Conservation (phyloP, 23 tunicate genomes). For the Styela clava region DNA sequence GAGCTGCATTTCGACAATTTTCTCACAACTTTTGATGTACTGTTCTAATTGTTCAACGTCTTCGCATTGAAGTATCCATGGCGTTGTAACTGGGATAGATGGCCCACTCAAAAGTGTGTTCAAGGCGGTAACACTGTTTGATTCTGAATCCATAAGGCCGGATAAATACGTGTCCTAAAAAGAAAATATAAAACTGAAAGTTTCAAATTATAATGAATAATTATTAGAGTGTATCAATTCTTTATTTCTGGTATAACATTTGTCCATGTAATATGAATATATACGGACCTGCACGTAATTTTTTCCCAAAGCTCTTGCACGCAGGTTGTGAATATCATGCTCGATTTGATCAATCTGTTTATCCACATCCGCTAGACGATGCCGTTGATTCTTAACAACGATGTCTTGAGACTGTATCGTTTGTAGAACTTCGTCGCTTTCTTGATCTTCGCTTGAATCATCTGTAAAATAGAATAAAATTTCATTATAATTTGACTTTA, state of each 20-base stretch:
- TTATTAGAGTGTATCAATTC: no score
- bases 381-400: conserved; percentile 25
- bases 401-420: conserved; percentile 59
- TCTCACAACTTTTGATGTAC: conserved; percentile 50
- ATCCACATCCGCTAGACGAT: conserved; percentile 30
- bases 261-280: no score
- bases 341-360: conserved; percentile 58
- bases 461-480: background rate
- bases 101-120: conserved; percentile 20
- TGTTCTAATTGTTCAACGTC: conserved; percentile 36
- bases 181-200: background rate
- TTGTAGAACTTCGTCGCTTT: conserved; percentile 37
- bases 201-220: no score
- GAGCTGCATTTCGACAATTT: conserved; percentile 66
- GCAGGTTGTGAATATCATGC: conserved; percentile 44
- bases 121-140: conserved; percentile 17
- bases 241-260: no score
- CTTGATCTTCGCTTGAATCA: conserved; percentile 3
- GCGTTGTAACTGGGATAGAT: conserved; percentile 16
- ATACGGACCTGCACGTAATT: conserved; percentile 77
- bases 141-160: conserved; percentile 40
- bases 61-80: conserved; percentile 49
- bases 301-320: conserved; percentile 61
- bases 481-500: background rate
- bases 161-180: conserved; percentile 66